These are phyloP conservation scores for Mola mola DNA, from an alignment of 2,113 vertebrate species.

Conservation along the genomic window DNA sequence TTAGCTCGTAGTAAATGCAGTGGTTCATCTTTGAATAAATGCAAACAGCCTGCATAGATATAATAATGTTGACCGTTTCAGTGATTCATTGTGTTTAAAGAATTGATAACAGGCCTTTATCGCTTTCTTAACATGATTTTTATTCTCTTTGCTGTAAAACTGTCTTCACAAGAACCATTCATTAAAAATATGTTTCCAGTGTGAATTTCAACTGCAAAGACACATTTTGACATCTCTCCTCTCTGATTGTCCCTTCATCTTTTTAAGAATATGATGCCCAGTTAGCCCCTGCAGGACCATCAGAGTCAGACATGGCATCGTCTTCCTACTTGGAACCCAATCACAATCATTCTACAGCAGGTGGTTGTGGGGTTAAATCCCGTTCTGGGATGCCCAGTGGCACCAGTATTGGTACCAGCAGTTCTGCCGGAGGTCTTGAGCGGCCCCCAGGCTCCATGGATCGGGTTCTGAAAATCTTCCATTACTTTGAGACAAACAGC, in stretches of 20 bases:
- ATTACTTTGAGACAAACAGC: constrained; percentile 94
- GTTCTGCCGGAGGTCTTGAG: constrained; percentile 87
- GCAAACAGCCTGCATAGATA: too few relatives aligned
- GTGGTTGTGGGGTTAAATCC: constrained; percentile 89
- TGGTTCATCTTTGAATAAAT: too few relatives aligned
- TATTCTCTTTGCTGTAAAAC: too few relatives aligned
- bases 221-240: constrained; percentile 1
- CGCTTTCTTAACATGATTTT: too few relatives aligned
- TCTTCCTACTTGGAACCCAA: constrained; percentile 97
- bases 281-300: constrained; percentile 88
- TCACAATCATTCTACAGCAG: constrained; percentile 87
- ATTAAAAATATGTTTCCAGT: rapidly evolving
- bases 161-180: neutral
- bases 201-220: neutral
- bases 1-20: too few relatives aligned
- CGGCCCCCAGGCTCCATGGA: constrained; percentile 91
- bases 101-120: too few relatives aligned
- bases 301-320: constrained; percentile 93
- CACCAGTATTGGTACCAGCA: constrained; percentile 74
- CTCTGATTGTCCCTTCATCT: neutral
- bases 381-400: constrained; percentile 82
- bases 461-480: constrained; percentile 94
- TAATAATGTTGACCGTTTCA: too few relatives aligned
- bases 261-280: constrained; percentile 95
- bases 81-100: too few relatives aligned